A percentile compares a stretch with the other conserved stretches of the same genome.
Evolutionary conservation across 35 echinoderm and acorn worm genomes (phyloP).

Genomic region (Lytechinus variegatus): DNA sequence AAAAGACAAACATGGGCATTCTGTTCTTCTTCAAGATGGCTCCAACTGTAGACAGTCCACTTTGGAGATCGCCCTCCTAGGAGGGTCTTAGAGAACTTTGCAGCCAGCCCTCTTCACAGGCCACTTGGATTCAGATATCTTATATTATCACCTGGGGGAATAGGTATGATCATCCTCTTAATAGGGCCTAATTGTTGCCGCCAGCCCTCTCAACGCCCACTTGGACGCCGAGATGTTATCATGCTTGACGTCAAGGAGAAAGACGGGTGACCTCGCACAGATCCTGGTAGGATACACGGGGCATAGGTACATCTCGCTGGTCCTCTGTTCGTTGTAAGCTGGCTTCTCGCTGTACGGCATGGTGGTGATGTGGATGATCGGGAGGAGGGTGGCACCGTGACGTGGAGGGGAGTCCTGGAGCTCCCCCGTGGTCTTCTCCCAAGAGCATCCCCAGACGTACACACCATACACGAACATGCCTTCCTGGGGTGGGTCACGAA

Average conservation of each 20-base stretch:
- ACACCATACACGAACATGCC: slow-evolving; percentile 99
- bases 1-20: too few relatives aligned
- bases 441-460: slow-evolving; percentile 99
- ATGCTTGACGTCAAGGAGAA: slow-evolving; percentile 87
- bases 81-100: too few relatives aligned
- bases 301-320: slow-evolving; percentile 78
- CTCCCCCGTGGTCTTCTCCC: slow-evolving; percentile 98
- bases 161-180: not conserved
- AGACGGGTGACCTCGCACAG: slow-evolving; percentile 79
- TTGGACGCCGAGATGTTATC: slow-evolving; percentile 84
- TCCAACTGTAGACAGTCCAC: too few relatives aligned
- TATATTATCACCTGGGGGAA: too few relatives aligned
- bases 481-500: slow-evolving; percentile 96
- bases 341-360: slow-evolving; percentile 72
- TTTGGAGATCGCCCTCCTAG: too few relatives aligned
- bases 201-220: slow-evolving; percentile 83
- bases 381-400: slow-evolving; percentile 91
- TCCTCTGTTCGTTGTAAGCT: slow-evolving; percentile 55
- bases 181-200: slow-evolving; percentile 95
- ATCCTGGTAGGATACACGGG: slow-evolving; percentile 89
- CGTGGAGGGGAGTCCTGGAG: slow-evolving; percentile 90
- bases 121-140: too few relatives aligned
- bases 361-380: slow-evolving; percentile 91
- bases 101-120: too few relatives aligned
- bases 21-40: too few relatives aligned